Evolutionary conservation across 2,797 vertebrate species (phyloP).

Genomic region (Poecilia gillii): DNA sequence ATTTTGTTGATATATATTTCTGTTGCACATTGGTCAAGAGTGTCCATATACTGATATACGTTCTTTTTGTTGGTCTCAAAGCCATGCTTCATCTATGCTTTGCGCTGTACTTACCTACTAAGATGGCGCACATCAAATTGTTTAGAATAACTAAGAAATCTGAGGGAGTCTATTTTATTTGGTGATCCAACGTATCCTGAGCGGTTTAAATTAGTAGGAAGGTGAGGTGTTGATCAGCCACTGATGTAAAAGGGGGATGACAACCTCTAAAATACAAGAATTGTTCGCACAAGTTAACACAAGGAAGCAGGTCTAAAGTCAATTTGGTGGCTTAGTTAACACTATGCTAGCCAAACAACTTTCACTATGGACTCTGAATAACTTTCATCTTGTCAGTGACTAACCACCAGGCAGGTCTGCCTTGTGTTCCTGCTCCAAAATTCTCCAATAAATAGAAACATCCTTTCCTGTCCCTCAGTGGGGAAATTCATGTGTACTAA

Average conservation of each 20-base stretch:
- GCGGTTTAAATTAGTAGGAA: background rate
- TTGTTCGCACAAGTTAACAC: background rate
- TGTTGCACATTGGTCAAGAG: no score
- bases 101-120: no score
- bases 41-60: no score
- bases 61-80: no score
- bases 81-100: no score
- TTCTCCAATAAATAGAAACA: background rate
- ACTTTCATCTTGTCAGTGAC: background rate
- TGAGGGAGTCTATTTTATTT: background rate
- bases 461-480: no score
- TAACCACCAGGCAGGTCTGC: background rate
- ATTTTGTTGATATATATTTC: no score
- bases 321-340: background rate
- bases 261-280: background rate
- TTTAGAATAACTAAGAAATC: background rate
- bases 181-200: background rate
- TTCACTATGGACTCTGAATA: background rate
- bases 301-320: background rate
- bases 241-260: background rate
- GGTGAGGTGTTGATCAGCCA: background rate
- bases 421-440: background rate
- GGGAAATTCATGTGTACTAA: no score
- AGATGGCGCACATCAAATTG: background rate
- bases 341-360: background rate